Evolutionary conservation across 1,140 invertebrate genomes (phyloP).

Genomic region (Augochlora pura): DNA sequence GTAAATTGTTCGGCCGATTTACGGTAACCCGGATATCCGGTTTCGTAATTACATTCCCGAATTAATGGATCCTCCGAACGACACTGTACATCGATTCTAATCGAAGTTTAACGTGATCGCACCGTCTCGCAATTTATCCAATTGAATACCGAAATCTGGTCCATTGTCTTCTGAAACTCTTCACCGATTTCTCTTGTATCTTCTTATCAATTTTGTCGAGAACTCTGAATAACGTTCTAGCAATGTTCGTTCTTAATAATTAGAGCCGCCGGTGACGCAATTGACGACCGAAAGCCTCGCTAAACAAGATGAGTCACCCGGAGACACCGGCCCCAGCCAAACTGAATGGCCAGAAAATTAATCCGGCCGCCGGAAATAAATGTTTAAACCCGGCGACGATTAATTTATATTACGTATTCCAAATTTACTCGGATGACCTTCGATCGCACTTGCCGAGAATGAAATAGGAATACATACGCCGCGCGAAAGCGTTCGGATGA

Average conservation of each 20-base stretch:
- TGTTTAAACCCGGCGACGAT: conserved; percentile 18
- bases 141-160: too few relatives aligned
- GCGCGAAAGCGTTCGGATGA: conserved; percentile 56
- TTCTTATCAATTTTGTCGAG: too few relatives aligned
- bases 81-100: too few relatives aligned
- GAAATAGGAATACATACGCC: conserved; percentile 62
- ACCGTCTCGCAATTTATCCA: too few relatives aligned
- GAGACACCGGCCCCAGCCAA: too few relatives aligned
- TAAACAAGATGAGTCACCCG: neutral
- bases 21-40: neutral
- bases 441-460: conserved; percentile 55
- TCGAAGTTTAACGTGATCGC: too few relatives aligned
- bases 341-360: neutral
- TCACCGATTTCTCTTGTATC: too few relatives aligned
- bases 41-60: neutral
- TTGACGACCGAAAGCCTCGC: neutral
- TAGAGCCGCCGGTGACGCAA: too few relatives aligned
- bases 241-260: too few relatives aligned
- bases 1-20: neutral
- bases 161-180: too few relatives aligned
- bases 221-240: too few relatives aligned
- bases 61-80: too few relatives aligned
- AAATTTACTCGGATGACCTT: conserved; percentile 55
- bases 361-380: conserved; percentile 7
- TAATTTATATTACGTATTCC: conserved; percentile 38